These are phyloP conservation scores for Microctonus brassicae DNA, from an alignment of 2,888 invertebrate genomes.

Conservation along the genomic window DNA sequence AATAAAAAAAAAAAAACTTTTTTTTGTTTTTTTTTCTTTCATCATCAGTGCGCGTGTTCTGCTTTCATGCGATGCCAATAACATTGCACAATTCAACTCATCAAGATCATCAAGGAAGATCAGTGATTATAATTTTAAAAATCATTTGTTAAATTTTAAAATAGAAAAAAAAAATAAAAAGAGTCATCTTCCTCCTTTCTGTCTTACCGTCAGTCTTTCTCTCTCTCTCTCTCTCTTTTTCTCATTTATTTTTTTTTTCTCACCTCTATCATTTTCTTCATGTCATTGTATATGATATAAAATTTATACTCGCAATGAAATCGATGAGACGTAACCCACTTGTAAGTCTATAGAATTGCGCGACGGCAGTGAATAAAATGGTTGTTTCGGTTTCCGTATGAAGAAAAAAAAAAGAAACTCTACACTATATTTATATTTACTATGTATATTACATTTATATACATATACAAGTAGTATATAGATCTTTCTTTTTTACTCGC, in stretches of 20 bases:
- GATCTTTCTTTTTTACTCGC: not conserved
- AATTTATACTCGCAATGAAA: constrained; percentile 19
- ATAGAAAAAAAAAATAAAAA: not conserved
- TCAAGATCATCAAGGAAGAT: not conserved
- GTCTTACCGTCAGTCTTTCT: not conserved
- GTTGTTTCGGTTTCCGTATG: not conserved
- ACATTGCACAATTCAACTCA: not conserved
- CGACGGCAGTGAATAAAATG: not conserved
- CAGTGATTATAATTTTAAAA: not conserved
- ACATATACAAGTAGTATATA: not conserved
- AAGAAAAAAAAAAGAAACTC: too few species aligned
- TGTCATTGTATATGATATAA: not conserved
- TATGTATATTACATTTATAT: not conserved
- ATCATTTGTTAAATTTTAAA: not conserved
- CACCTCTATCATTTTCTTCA: not conserved
- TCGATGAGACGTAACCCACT: constrained; percentile 38
- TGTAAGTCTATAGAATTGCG: constrained; percentile 23
- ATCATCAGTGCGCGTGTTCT: not conserved
- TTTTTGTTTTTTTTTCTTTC: too few species aligned
- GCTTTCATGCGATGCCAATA: not conserved
- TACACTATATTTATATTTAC: too few species aligned
- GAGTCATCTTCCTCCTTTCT: not conserved
- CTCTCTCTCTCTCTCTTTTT: not conserved
- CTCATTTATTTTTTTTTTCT: not conserved
- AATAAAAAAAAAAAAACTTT: too few species aligned